phyloP scores from a whole-genome alignment of 37 sponge, comb jelly and placozoan species.

The Crambe crambe region DNA sequence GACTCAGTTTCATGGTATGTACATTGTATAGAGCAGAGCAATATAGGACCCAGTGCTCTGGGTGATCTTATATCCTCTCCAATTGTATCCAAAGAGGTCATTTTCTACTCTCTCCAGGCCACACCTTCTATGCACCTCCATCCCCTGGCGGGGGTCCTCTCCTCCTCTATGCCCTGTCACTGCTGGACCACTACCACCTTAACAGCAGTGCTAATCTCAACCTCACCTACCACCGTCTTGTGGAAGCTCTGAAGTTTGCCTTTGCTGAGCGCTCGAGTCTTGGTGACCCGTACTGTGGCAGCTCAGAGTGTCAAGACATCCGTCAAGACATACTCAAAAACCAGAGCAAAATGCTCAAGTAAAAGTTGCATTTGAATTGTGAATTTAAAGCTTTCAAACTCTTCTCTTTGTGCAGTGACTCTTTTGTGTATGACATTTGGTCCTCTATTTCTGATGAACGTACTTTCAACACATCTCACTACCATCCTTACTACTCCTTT shows the following conservation, averaged over 20 bases:
- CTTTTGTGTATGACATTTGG: conserved; percentile 3
- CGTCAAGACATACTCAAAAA: background rate
- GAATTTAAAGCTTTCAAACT: background rate
- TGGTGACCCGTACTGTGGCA: conserved; percentile 59
- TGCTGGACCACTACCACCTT: conserved; percentile 53
- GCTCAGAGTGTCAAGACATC: background rate
- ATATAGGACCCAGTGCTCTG: background rate
- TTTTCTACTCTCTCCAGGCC: conserved; percentile 3
- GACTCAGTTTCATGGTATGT: conserved; percentile 41
- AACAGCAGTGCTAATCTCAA: conserved; percentile 1
- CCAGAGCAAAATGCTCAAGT: conserved; percentile 19
- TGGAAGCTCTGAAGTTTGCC: conserved; percentile 78
- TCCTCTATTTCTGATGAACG: conserved; percentile 38
- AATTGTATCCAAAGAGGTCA: background rate
- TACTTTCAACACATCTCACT: conserved; percentile 60
- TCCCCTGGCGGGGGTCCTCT: conserved; percentile 76
- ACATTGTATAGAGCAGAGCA: background rate
- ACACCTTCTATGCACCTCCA: conserved; percentile 56
- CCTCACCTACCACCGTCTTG: conserved; percentile 69
- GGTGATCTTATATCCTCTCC: background rate
- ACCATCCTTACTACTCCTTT: conserved; percentile 32
- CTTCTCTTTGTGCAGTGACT: conserved; percentile 12
- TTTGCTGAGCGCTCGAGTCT: conserved; percentile 61
- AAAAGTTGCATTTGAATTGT: background rate
- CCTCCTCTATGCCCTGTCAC: conserved; percentile 68